Evolutionary conservation across 2,113 vertebrate genomes (phyloP).

Genomic region (Ceuthmochares aereus): DNA sequence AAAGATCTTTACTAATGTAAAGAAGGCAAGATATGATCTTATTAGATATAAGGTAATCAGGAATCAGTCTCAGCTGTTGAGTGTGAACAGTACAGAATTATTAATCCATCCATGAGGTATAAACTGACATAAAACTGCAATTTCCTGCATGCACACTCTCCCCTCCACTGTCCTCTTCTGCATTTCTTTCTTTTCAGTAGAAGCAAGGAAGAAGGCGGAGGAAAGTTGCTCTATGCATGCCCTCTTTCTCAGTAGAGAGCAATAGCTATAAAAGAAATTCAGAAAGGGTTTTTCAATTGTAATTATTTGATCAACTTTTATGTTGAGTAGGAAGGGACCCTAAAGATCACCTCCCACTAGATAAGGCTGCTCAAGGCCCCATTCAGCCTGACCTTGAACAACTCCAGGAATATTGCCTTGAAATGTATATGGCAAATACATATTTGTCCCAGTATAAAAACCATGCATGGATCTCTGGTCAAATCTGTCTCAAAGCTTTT

Average conservation of each 20-base stretch:
- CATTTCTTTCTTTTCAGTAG: neutral
- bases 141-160: neutral
- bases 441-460: neutral
- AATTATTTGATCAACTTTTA: neutral
- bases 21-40: neutral
- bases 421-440: neutral
- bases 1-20: neutral
- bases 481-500: neutral
- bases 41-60: neutral
- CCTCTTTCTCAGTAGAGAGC: neutral
- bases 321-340: too few relatives aligned
- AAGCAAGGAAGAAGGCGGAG: neutral
- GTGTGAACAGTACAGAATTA: neutral
- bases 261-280: neutral
- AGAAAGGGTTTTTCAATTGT: neutral
- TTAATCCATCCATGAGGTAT: accelerated
- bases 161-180: neutral
- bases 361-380: too few relatives aligned
- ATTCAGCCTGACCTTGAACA: too few relatives aligned
- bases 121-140: neutral
- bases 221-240: neutral
- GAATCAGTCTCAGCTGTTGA: neutral
- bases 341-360: too few relatives aligned
- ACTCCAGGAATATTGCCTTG: neutral
- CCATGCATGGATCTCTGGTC: neutral